Base-by-base conservation (phyloP, 1,140 invertebrate genomes). In the Physella acuta region DNA sequence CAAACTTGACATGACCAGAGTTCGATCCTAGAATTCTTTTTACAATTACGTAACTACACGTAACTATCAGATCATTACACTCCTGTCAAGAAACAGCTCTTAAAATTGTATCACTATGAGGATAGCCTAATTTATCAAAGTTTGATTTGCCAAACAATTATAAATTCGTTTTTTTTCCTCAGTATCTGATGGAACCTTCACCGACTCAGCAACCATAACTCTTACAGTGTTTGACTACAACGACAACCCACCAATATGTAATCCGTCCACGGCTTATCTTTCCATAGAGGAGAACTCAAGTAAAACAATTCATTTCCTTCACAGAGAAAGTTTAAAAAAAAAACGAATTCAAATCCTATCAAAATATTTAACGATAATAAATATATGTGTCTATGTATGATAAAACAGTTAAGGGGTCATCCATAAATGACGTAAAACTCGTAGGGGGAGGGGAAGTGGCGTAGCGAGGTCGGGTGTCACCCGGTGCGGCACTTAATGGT, bases 181-280 rank as follows among this genome's bases (percentile, higher is more conserved):
- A 58, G 56, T 34, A 3, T 34, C 2, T 58, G 56, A 58, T 34
- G 56, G 56, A 16, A 58, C 56, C 20, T 20, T 58, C 17, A 34
- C 56, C 16, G n/a, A 30, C 20, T 34, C 56, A 2, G 24, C 56
- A 58, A 58, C 56, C 56, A 31, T 58, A 30, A 58, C 56, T 16
- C 30, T 58, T n/a, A 34, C 30, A 1, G 28, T 58, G 3, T 34
- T 1, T 20, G 56, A 58, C 56, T 34, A 34, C 56, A 58, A 58
- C 56, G 56, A 58, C 56, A 58, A 58, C 56, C 3, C 56, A 2
- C 56, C 56, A 2, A 33, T 58, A 17, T 58, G 56, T 20, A 58
- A 58, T 20, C 56, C 31, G 3, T 34, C 28, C 14, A 34, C 31
- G n/a, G n/a, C n/a, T n/a, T n/a, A n/a, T n/a, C n/a, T n/a, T n/a